Base-by-base conservation (phyloP, 2,797 vertebrate genomes). In the Takifugu rubripes region DNA sequence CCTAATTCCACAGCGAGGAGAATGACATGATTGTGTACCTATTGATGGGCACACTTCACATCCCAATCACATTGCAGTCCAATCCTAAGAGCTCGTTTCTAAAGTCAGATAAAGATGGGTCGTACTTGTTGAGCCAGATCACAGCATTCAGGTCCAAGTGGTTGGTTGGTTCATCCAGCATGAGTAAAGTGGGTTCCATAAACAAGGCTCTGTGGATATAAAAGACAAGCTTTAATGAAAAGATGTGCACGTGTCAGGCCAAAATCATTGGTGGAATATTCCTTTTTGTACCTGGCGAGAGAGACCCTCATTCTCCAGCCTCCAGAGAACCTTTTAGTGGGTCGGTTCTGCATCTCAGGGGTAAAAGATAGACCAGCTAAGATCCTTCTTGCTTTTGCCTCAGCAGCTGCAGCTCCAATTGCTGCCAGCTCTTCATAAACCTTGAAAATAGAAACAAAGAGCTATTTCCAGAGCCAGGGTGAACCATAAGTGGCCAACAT, bases 231-330 rank as follows among this genome's bases (percentile, higher is more conserved):
- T 10, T 6, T 16, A 17, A 5, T 16, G 6, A 45, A n/a, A 45
- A 5, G 3, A 14, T 40, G 51, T 21, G 5, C 27, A 7, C 27
- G 7, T 7, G 2, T 29, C 36, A 14, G n/a, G 27, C 4, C 31
- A 9, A 4, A 10, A 3, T 33, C 8, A 33, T 7, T 10, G 31
- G 31, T 0, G 36, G 12, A 3, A 0, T 14, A 12, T 14, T 12
- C 36, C 36, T 40, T 12, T 40, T 12, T 1, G 21, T 69, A 96
- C 95, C 95, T 93, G 76, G 94, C 94, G 3, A 96, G 84, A 3
- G 95, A 97, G n/a, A 97, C 94, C 51, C 95, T 93, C 95, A 97
- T 96, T 33, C 94, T 93, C 94, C 95, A 97, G 1, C 95, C 94
- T 68, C 95, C 95, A 0, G 94, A 96, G 77, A 97, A 97, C 83